These are phyloP conservation scores for Erinaceus europaeus DNA, from an alignment of 2,113 vertebrate genomes.

Conservation along the genomic window DNA sequence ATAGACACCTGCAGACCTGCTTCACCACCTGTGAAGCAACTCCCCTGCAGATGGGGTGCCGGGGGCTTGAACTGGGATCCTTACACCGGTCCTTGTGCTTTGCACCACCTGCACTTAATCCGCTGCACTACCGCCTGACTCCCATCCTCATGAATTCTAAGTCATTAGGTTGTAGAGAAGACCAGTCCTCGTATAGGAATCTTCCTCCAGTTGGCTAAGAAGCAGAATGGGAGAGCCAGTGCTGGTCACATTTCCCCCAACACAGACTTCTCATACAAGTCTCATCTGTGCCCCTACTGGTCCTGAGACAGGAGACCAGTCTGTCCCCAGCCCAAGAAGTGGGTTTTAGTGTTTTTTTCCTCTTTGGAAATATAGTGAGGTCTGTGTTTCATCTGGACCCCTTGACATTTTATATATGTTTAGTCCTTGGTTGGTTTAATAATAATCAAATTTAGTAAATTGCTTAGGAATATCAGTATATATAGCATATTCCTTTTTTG, in stretches of 20 bases:
- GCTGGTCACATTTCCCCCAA: not conserved
- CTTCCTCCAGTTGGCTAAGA: not conserved
- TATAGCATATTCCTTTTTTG: not conserved
- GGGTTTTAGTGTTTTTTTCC: not conserved
- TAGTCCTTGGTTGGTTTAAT: not conserved
- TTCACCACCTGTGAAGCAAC: too few relatives aligned
- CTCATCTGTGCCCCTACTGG: not conserved
- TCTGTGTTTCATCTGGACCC: not conserved
- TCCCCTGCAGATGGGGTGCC: too few relatives aligned
- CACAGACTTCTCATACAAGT: not conserved
- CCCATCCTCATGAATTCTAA: not conserved
- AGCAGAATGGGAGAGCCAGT: not conserved
- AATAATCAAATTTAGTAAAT: not conserved
- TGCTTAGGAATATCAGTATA: not conserved
- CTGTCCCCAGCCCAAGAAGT: not conserved
- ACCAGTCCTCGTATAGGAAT: not conserved
- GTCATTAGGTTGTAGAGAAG: not conserved
- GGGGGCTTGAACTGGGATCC: too few relatives aligned
- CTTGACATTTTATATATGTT: not conserved
- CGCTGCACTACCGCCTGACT: too few relatives aligned
- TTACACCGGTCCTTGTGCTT: too few relatives aligned
- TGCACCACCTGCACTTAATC: too few relatives aligned
- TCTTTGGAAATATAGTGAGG: not conserved
- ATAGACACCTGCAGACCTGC: too few relatives aligned
- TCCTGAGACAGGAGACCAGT: not conserved